A percentile compares a stretch with the other conserved stretches of the same genome.
phyloP scores from a whole-genome alignment of 2,113 vertebrate genomes.

The Dolichallabes microphthalmus region DNA sequence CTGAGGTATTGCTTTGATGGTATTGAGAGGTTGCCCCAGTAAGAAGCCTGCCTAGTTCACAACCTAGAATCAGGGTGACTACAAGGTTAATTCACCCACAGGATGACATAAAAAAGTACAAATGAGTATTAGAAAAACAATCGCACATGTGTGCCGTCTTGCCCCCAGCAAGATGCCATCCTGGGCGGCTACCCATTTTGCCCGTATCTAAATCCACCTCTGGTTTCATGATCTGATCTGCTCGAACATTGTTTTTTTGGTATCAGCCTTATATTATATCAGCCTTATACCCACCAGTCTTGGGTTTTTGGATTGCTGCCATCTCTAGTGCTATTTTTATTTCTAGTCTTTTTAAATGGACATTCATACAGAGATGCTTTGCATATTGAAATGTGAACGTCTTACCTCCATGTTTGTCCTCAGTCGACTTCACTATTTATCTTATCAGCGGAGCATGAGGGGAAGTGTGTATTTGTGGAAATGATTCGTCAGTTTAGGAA shows the following conservation, averaged over 20 bases:
- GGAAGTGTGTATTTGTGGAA: conserved; percentile 73
- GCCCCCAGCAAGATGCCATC: too few relatives aligned
- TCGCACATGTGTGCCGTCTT: too few relatives aligned
- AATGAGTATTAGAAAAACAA: too few relatives aligned
- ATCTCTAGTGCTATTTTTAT: not conserved
- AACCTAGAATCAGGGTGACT: too few relatives aligned
- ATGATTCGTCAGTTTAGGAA: conserved; percentile 75
- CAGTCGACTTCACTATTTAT: conserved; percentile 51
- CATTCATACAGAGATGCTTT: conserved; percentile 49
- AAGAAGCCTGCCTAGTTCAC: too few relatives aligned
- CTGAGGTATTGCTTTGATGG: too few relatives aligned
- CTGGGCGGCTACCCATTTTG: too few relatives aligned
- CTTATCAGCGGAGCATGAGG: conserved; percentile 51
- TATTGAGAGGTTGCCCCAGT: too few relatives aligned
- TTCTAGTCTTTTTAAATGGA: conserved; percentile 38
- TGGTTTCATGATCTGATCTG: not conserved
- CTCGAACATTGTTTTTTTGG: not conserved
- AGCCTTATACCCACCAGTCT: not conserved
- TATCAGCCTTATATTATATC: not conserved
- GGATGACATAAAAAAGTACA: too few relatives aligned
- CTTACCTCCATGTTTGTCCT: conserved; percentile 35
- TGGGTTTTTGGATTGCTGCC: not conserved
- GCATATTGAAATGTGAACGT: conserved; percentile 57
- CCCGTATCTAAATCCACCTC: not conserved
- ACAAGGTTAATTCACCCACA: too few relatives aligned